These are phyloP conservation scores for Portunus trituberculatus DNA, from an alignment of 1,140 invertebrate species.

Conservation along the genomic window DNA sequence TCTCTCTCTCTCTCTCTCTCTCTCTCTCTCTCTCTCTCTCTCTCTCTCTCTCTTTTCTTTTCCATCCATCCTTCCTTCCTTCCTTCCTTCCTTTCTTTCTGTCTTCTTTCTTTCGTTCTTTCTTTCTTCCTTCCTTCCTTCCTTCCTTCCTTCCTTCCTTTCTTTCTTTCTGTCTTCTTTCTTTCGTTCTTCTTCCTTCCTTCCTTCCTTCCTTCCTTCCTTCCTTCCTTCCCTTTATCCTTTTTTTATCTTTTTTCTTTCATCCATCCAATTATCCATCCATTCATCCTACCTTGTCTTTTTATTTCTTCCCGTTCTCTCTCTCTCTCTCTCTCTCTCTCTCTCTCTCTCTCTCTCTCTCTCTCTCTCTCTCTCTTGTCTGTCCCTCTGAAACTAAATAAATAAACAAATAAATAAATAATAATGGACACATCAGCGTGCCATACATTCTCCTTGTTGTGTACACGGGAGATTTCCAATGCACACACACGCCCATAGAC, in stretches of 20 bases:
- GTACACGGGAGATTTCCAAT: background rate
- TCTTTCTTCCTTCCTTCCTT: background rate
- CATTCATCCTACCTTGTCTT: background rate
- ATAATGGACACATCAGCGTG: no score
- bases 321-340: background rate
- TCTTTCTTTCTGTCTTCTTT: background rate
- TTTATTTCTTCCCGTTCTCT: background rate
- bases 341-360: background rate
- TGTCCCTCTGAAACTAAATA: background rate
- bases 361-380: background rate
- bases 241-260: background rate
- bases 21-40: conserved; percentile 32
- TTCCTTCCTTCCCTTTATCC: background rate
- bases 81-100: background rate
- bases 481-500: conserved; percentile 30
- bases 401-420: background rate
- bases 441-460: background rate
- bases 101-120: background rate
- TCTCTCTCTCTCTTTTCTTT: conserved; percentile 44
- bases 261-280: background rate
- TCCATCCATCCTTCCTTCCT: background rate
- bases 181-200: background rate
- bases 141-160: background rate
- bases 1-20: conserved; percentile 37
- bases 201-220: background rate